Evolutionary conservation across 2,113 vertebrate genomes (phyloP), one percentile per base, ranked within the genome.

Genomic region (Cottus gobio): DNA sequence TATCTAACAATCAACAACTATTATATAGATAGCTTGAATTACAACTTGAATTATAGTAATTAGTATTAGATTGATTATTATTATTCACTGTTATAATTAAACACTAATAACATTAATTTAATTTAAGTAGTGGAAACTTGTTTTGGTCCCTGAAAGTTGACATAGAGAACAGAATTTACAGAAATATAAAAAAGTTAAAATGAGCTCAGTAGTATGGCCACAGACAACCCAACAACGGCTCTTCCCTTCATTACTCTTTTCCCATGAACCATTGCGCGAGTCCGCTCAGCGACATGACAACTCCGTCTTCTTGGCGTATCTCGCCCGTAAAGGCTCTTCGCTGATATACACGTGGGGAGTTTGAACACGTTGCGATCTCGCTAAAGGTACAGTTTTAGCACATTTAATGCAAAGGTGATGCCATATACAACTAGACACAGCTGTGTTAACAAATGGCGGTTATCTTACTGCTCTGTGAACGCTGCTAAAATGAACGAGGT

Each of bases 271-370:
- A 1, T 88, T 91, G 80, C 85, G 82, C 0, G 9, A 50, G 1
- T 0, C 26, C 6, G 34, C 44, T 34, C 12, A n/a, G 2, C 11
- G 22, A 22, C 26, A 4, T 74, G 28, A 44, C 50, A 62, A 5
- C 26, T n/a, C 2, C 28, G 7, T 2, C 8, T 28, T 18, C 8
- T 2, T 18, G 52, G 74, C 16, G 2, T 0, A 30, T 74, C 84
- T 89, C 18, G 30, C 4, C 26, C 11, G 7, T 7, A 18, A 26
- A 91, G 65, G 42, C 56, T 90, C 79, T 91, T n/a, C 0, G 82
- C 37, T n/a, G 7, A 0, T 63, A 46, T 10, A 71, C 92, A 93
- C 92, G 92, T 93, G 91, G 75, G 58, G 37, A 56, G n/a, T 7
- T 39, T 7, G 12, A 64, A 62, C 66, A n/a, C 15, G 11, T 34